phyloP scores from a whole-genome alignment of 1,140 invertebrate genomes.

The Procambarus clarkii region DNA sequence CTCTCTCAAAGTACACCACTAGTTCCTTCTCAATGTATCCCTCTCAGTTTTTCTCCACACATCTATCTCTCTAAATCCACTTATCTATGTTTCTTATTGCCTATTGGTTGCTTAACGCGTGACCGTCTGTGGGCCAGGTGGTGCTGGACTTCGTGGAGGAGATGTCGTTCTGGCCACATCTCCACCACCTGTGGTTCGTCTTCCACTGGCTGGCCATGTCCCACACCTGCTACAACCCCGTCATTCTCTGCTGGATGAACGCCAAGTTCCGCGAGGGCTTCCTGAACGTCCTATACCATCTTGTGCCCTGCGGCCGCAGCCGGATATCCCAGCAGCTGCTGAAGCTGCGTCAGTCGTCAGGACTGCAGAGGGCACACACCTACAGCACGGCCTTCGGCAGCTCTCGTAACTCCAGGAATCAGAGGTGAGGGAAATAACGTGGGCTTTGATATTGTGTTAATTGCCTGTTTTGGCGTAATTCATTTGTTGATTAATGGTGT shows the following conservation, averaged over 20 bases:
- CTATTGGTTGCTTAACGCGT: no score
- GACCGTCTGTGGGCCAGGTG: conserved; percentile 14
- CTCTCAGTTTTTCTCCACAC: no score
- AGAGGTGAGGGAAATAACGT: neutral
- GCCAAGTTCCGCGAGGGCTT: conserved; percentile 76
- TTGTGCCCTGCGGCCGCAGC: conserved; percentile 30
- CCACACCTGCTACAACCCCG: conserved; percentile 78
- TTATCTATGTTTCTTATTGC: no score
- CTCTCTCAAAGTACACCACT: neutral
- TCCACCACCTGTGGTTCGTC: conserved; percentile 73
- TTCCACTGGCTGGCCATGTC: conserved; percentile 73
- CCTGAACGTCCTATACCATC: conserved; percentile 24
- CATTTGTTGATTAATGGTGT: neutral
- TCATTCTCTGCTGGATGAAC: conserved; percentile 79
- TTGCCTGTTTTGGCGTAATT: no score
- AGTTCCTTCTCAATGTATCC: no score
- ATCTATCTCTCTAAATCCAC: no score
- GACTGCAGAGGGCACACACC: conserved; percentile 31
- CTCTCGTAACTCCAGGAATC: neutral
- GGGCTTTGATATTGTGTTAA: neutral
- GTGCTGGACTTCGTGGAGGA: conserved; percentile 40
- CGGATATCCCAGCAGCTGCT: conserved; percentile 18
- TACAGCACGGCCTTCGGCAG: conserved; percentile 39
- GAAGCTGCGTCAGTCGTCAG: conserved; percentile 16
- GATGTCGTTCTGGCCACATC: conserved; percentile 41